Conservation (phyloP, 2,113 vertebrate genomes). For the Leiothrix lutea region DNA sequence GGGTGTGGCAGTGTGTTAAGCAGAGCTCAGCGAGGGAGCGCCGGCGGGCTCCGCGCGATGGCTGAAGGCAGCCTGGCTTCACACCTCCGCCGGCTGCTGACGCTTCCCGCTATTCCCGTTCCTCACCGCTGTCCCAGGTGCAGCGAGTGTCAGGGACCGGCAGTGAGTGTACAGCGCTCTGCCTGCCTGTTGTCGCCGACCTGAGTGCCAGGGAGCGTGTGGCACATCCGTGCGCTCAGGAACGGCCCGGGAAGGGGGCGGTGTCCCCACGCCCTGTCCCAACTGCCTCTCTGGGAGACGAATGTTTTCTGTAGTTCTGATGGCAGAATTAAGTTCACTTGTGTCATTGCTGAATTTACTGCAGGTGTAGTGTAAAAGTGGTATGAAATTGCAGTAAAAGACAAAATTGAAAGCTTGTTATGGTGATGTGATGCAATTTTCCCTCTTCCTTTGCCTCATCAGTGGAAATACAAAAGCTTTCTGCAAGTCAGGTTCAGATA, state of each 20-base stretch:
- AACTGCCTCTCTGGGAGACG: rapidly evolving
- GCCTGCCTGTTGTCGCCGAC: rapidly evolving
- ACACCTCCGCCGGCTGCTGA: not conserved
- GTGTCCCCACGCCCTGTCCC: rapidly evolving
- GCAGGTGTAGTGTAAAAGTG: not conserved
- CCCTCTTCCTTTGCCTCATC: not conserved
- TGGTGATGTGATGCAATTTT: not conserved
- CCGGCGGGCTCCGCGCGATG: not conserved
- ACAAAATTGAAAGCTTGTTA: not conserved
- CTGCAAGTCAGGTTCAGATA: not conserved
- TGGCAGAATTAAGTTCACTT: not conserved
- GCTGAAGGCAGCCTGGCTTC: not conserved
- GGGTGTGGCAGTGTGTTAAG: not conserved
- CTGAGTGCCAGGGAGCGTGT: rapidly evolving
- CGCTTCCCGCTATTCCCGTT: not conserved
- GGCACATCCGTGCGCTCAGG: rapidly evolving
- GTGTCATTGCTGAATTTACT: not conserved
- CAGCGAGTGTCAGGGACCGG: rapidly evolving
- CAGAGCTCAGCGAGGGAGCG: not conserved
- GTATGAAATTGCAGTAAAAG: not conserved
- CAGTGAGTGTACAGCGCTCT: rapidly evolving
- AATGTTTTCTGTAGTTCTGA: not conserved
- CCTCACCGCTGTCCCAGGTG: not conserved
- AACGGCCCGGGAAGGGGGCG: not conserved
- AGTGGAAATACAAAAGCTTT: not conserved